Conservation (phyloP, 2,113 vertebrate species). For the Hymenochirus boettgeri region DNA sequence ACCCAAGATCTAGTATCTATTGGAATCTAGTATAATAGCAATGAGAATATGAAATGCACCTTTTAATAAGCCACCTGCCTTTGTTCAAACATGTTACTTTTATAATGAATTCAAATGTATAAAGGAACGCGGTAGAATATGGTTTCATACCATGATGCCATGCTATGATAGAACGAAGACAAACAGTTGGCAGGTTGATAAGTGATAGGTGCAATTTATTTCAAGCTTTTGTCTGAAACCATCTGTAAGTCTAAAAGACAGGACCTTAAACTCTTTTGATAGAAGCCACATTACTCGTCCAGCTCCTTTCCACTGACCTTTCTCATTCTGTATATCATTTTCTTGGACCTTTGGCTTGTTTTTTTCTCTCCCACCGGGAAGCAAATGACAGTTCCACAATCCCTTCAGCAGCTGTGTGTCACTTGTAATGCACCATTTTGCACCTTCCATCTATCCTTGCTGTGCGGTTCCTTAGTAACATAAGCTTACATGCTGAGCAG, state of each 20-base stretch:
- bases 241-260: not conserved
- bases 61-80: too few species aligned
- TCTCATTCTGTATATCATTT: slow-evolving; percentile 73
- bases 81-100: too few species aligned
- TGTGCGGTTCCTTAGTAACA: slow-evolving; percentile 50
- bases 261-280: slow-evolving; percentile 22
- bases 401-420: slow-evolving; percentile 42
- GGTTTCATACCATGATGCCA: too few species aligned
- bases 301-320: slow-evolving; percentile 67
- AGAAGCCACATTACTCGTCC: slow-evolving; percentile 62
- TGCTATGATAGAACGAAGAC: not conserved
- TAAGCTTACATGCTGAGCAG: slow-evolving; percentile 50
- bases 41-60: too few species aligned
- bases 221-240: slow-evolving; percentile 12
- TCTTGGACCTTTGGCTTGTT: slow-evolving; percentile 53
- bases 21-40: too few species aligned
- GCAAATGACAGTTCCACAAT: slow-evolving; percentile 61
- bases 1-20: too few species aligned
- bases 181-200: not conserved
- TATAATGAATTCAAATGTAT: too few species aligned
- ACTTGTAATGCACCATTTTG: slow-evolving; percentile 45
- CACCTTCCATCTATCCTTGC: slow-evolving; percentile 48
- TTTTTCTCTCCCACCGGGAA: slow-evolving; percentile 54
- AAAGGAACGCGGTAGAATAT: too few species aligned
- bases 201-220: slow-evolving; percentile 9